Base-by-base conservation (phyloP, 2,797 vertebrate species). In the Microctenopoma lineatum region DNA sequence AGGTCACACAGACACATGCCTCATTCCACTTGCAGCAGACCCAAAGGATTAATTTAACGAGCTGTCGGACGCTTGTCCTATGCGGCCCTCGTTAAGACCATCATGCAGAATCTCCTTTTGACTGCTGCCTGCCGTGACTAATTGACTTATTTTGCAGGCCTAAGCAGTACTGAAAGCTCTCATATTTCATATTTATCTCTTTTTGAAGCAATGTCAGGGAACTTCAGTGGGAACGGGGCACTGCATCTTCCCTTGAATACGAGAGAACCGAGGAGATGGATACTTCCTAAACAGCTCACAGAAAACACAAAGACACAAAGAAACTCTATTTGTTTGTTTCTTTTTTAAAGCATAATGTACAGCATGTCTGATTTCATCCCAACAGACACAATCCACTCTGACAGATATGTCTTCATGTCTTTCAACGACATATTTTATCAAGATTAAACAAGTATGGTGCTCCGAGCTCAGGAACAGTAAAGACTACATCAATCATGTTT, bases 11-110 rank as follows among this genome's bases (percentile, higher is more conserved):
- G 80, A 89, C 87, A 89, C 89, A 89, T 81, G 89, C 73, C 86
- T 92, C 90, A 90, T 90, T 91, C 89, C 87, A 85, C 87, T 87
- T 16, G 66, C 87, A 82, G 90, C 86, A 80, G 83, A 87, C 91
- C 88, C 90, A 80, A 73, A 91, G 90, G 92, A 93, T 92, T 91
- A 87, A 92, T 93, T 93, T 92, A 92, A 93, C 89, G 84, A 93
- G 91, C 91, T 91, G 92, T 92, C 91, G 75, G 88, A 90, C 79
- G 87, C 88, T 87, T 86, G 88, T 91, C 90, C 91, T 90, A 83
- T 44, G 83, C 72, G 81, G 89, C 87, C 90, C 91, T 92, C 77
- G 87, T 93, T 93, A 93, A 87, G 85, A 83, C 89, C 90, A 89
- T 91, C 92, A 86, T 83, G 89, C 90, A 87, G 79, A 90, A 90